phyloP scores from a whole-genome alignment of 1,140 invertebrate genomes.

The Acromyrmex heyeri region DNA sequence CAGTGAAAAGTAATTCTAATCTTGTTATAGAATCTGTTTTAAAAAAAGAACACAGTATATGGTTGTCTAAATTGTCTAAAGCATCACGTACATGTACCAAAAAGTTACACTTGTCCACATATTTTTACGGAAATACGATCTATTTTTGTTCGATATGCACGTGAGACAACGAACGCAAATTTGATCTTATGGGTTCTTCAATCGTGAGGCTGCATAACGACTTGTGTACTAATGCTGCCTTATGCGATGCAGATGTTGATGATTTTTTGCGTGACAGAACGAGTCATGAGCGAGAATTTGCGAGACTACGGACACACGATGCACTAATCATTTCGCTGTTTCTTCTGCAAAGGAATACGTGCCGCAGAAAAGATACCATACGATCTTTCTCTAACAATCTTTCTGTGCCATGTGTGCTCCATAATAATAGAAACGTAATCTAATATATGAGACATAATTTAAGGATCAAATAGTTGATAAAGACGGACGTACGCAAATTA shows the following conservation, averaged over 20 bases:
- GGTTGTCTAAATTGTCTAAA: neutral
- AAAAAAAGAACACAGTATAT: neutral
- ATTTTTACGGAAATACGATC: conserved; percentile 25
- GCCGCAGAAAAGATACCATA: neutral
- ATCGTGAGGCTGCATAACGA: conserved; percentile 13
- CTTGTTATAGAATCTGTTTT: neutral
- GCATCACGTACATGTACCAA: neutral
- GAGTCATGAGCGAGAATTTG: conserved; percentile 69
- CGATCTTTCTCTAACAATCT: conserved; percentile 11
- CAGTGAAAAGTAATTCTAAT: neutral
- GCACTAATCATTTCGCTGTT: conserved; percentile 27
- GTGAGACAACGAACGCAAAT: conserved; percentile 45
- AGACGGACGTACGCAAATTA: neutral
- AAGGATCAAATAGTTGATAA: neutral
- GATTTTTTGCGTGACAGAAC: conserved; percentile 75
- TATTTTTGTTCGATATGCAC: conserved; percentile 33
- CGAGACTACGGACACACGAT: neutral
- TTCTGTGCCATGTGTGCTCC: neutral
- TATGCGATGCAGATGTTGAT: conserved; percentile 78
- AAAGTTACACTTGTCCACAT: conserved; percentile 5
- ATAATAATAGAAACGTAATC: neutral
- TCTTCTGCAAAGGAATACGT: neutral
- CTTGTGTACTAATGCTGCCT: conserved; percentile 58
- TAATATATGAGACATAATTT: neutral
- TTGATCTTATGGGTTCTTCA: conserved; percentile 47